These are phyloP conservation scores for Schizothorax lantsangensis DNA, from an alignment of 2,797 vertebrate genomes.

Conservation along the genomic window DNA sequence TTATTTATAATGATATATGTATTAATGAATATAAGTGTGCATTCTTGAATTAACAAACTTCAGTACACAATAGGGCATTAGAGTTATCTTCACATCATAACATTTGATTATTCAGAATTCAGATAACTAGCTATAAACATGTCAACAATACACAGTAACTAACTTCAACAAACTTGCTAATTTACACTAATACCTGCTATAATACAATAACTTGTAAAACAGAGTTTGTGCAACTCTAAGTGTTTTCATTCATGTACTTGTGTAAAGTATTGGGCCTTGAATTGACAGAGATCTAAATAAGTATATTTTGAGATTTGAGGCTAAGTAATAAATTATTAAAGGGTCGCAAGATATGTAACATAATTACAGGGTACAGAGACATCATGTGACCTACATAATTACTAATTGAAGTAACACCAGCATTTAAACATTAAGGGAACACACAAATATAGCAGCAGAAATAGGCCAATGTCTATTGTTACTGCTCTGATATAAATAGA, in stretches of 20 bases:
- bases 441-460: constrained; percentile 24
- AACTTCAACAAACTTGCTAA: neutral
- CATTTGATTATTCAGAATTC: neutral
- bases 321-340: constrained; percentile 72
- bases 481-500: neutral
- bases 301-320: constrained; percentile 71
- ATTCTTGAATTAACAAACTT: neutral
- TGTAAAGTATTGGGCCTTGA: neutral
- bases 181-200: neutral
- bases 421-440: constrained; percentile 21
- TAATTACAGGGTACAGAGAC: constrained; percentile 67
- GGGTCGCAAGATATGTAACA: constrained; percentile 66
- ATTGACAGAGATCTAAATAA: constrained; percentile 39
- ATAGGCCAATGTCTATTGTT: constrained; percentile 16
- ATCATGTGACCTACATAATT: constrained; percentile 28
- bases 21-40: neutral
- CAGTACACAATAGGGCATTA: neutral
- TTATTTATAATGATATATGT: neutral
- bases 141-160: neutral
- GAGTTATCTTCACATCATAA: neutral
- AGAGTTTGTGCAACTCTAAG: neutral
- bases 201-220: neutral
- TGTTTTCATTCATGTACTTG: neutral
- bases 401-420: constrained; percentile 15
- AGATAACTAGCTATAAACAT: neutral